These are phyloP conservation scores for Calyptommatus sinebrachiatus DNA, from an alignment of 2,113 vertebrate species.

Conservation along the genomic window DNA sequence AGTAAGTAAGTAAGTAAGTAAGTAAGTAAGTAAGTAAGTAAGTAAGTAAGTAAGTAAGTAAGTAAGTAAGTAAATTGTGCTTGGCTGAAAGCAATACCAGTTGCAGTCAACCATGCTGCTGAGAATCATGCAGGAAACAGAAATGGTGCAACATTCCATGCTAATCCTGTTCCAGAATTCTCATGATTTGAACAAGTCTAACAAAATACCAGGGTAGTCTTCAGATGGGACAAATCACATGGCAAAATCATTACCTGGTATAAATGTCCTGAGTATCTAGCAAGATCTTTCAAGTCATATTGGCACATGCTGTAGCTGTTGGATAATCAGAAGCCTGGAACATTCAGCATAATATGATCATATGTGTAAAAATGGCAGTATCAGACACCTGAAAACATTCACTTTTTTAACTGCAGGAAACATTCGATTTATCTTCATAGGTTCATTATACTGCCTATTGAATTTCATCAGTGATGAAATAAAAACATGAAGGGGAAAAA, in stretches of 20 bases:
- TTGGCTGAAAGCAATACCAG: neutral
- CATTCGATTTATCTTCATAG: neutral
- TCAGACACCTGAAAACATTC: neutral
- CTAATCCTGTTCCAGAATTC: neutral
- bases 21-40: neutral
- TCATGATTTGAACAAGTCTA: neutral
- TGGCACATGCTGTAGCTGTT: neutral
- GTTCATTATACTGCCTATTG: neutral
- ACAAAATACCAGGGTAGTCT: neutral
- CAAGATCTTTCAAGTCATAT: no score
- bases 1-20: neutral
- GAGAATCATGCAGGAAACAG: neutral
- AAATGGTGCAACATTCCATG: neutral
- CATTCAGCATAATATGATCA: neutral
- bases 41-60: neutral
- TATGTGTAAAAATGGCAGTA: neutral
- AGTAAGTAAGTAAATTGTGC: no score
- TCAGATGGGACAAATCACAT: neutral
- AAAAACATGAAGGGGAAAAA: no score
- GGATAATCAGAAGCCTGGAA: neutral
- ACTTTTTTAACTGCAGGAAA: neutral
- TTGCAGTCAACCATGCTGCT: neutral
- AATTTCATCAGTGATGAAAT: neutral
- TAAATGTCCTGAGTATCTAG: no score
- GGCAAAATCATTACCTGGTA: neutral